Conservation (phyloP, 2,113 vertebrate species). For the Phyllostomus discolor region DNA sequence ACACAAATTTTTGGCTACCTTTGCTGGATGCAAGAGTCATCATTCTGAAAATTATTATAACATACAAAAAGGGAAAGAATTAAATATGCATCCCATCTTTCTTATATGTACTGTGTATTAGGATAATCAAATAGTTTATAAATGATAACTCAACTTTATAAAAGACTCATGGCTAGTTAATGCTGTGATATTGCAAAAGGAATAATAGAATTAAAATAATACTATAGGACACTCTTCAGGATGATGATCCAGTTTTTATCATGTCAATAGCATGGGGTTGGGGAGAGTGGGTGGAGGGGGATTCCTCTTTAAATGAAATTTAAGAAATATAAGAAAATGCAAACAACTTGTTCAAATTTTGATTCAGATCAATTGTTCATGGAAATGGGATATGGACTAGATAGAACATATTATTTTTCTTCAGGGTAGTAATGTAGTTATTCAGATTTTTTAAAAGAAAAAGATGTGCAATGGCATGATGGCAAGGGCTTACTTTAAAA, state of each 20-base stretch:
- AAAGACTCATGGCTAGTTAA: neutral
- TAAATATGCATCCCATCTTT: neutral
- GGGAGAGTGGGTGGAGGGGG: accelerated
- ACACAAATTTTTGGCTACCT: neutral
- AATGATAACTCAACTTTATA: neutral
- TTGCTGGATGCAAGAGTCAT: neutral
- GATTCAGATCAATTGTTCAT: neutral
- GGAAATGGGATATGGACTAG: neutral
- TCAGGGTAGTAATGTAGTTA: neutral
- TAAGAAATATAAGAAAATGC: neutral
- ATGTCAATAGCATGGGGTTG: neutral
- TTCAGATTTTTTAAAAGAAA: neutral
- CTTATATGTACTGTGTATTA: neutral
- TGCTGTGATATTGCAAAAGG: neutral
- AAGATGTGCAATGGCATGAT: neutral
- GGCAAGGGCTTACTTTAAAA: neutral
- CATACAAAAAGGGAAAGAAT: neutral
- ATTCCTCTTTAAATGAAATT: neutral
- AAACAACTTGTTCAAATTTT: neutral
- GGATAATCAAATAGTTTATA: neutral
- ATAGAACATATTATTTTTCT: neutral
- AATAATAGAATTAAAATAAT: neutral
- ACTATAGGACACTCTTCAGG: neutral
- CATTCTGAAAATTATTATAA: neutral
- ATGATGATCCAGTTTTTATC: neutral